phyloP scores from a whole-genome alignment of 2,113 vertebrate species.

The Hippocampus guttulatus region DNA sequence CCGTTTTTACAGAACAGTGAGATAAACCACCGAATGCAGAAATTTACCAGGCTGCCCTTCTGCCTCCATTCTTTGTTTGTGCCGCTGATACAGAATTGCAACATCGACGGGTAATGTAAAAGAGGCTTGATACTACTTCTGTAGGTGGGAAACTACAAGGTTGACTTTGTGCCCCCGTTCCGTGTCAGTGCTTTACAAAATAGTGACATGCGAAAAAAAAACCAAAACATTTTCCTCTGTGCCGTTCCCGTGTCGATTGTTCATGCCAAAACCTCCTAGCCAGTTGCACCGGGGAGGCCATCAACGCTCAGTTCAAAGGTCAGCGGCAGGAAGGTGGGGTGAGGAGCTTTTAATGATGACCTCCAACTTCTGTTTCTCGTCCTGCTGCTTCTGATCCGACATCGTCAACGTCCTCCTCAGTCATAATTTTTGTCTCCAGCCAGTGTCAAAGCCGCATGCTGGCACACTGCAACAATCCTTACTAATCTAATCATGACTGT shows the following conservation, averaged over 20 bases:
- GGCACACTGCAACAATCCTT: background rate
- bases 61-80: too few species aligned
- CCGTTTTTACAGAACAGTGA: too few species aligned
- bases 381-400: background rate
- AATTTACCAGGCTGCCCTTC: too few species aligned
- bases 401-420: background rate
- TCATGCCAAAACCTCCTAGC: constrained; percentile 6
- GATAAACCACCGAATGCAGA: too few species aligned
- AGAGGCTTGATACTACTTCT: too few species aligned
- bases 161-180: too few species aligned
- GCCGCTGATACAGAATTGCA: too few species aligned
- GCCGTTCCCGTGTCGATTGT: constrained; percentile 8
- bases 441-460: background rate
- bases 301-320: constrained; percentile 49
- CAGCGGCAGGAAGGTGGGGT: constrained; percentile 6
- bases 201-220: too few species aligned
- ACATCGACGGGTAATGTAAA: too few species aligned
- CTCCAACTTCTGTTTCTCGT: constrained; percentile 27
- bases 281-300: constrained; percentile 28
- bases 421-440: background rate
- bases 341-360: constrained; percentile 26
- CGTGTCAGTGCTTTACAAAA: too few species aligned
- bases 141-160: too few species aligned
- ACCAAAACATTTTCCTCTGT: background rate
- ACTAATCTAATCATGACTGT: background rate